Conservation (phyloP, 2,888 invertebrate genomes). For the Protonemura montana region DNA sequence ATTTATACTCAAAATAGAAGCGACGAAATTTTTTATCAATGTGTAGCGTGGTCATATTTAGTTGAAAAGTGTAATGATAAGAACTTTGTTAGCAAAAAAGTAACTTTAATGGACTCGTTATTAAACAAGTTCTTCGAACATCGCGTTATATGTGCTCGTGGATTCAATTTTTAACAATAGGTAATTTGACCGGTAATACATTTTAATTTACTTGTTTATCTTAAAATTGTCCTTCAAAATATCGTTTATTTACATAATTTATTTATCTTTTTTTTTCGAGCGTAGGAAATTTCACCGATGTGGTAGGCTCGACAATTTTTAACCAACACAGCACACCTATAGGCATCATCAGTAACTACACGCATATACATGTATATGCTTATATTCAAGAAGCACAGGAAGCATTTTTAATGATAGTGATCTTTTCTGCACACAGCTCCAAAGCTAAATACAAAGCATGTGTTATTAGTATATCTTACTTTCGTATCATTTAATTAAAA, state of each 20-base stretch:
- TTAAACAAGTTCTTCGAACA: background rate
- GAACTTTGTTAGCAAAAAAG: background rate
- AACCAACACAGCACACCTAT: background rate
- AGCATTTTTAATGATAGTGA: background rate
- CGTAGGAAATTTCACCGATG: background rate
- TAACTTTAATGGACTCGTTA: background rate
- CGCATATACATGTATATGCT: background rate
- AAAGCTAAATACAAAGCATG: slow-evolving; percentile 10
- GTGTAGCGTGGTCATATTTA: background rate
- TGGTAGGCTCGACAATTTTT: background rate
- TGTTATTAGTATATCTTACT: slow-evolving; percentile 3
- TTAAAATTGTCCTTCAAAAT: background rate
- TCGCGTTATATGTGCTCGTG: background rate
- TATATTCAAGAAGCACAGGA: slow-evolving; percentile 12
- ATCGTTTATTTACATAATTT: background rate
- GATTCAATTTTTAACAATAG: background rate
- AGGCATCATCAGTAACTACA: background rate
- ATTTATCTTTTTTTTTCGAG: background rate
- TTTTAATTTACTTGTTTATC: slow-evolving; percentile 2
- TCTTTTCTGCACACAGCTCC: slow-evolving; percentile 4
- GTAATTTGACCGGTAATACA: background rate
- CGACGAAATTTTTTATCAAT: background rate
- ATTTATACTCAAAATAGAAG: too few relatives aligned
- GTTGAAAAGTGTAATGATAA: background rate
- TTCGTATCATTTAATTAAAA: slow-evolving; percentile 3